These are phyloP conservation scores for Pheosia tremula DNA, from an alignment of 2,888 invertebrate genomes.

Conservation along the genomic window DNA sequence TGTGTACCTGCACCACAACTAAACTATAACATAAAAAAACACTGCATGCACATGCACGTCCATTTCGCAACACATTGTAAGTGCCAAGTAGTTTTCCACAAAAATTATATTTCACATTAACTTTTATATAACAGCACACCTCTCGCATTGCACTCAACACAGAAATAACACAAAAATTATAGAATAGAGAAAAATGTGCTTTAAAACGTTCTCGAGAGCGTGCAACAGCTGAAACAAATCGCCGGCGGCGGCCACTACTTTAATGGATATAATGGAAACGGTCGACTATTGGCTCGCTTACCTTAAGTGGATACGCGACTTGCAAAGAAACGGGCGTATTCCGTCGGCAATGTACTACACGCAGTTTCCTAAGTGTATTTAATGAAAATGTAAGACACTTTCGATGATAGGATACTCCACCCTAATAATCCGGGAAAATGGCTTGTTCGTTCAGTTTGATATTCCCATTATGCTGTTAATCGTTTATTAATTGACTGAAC, in stretches of 20 bases:
- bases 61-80: not conserved
- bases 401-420: slow-evolving; percentile 18
- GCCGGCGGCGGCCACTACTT: slow-evolving; percentile 46
- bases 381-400: slow-evolving; percentile 29
- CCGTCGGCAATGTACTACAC: not conserved
- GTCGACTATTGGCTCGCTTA: slow-evolving; percentile 54
- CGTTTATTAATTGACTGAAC: slow-evolving; percentile 1
- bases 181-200: slow-evolving; percentile 67
- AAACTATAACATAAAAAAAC: not conserved
- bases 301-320: slow-evolving; percentile 62
- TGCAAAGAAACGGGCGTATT: slow-evolving; percentile 41
- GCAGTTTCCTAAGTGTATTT: slow-evolving; percentile 31
- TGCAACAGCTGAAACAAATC: slow-evolving; percentile 73
- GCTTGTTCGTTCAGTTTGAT: not conserved
- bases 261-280: slow-evolving; percentile 63
- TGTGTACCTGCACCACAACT: too few relatives aligned
- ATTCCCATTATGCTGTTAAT: slow-evolving; percentile 1
- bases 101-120: slow-evolving; percentile 33
- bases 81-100: slow-evolving; percentile 1
- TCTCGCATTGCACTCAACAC: slow-evolving; percentile 35
- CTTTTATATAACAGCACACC: slow-evolving; percentile 27
- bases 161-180: slow-evolving; percentile 62
- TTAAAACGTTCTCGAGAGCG: slow-evolving; percentile 57
- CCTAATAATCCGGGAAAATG: slow-evolving; percentile 4
- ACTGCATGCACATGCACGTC: too few relatives aligned